Evolutionary conservation across 1,140 invertebrate species (phyloP).

Genomic region (Harpegnathos saltator): DNA sequence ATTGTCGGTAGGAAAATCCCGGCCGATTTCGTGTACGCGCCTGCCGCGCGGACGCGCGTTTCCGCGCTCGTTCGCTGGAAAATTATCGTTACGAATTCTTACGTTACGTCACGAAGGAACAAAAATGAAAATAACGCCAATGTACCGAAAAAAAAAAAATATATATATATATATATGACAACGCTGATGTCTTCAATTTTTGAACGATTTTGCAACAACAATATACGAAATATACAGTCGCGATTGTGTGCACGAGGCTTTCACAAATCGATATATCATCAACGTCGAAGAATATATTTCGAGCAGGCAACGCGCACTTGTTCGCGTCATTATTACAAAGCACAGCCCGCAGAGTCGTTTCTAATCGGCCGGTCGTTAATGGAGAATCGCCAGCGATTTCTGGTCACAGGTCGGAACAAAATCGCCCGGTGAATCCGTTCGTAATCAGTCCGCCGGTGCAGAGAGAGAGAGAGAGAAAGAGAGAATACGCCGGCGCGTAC

Average conservation of each 20-base stretch:
- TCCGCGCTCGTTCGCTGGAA: no score
- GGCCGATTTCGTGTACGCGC: no score
- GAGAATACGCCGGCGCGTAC: conserved; percentile 16
- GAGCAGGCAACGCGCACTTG: not conserved
- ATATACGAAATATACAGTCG: not conserved
- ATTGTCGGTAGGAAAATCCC: not conserved
- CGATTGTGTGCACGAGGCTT: not conserved
- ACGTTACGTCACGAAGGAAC: no score
- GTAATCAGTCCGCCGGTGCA: conserved; percentile 47
- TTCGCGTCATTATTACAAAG: not conserved
- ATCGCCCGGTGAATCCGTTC: conserved; percentile 24
- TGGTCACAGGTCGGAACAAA: conserved; percentile 18
- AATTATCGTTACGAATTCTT: no score
- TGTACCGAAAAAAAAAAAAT: no score
- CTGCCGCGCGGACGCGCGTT: not conserved
- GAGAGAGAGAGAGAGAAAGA: no score
- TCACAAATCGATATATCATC: not conserved
- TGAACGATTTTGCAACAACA: not conserved
- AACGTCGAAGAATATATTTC: not conserved
- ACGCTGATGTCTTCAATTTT: not conserved
- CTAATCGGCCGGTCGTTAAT: not conserved
- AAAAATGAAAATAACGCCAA: no score
- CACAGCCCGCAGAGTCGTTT: not conserved
- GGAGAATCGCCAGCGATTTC: not conserved
- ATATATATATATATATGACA: no score